These are phyloP conservation scores for Drosophila histrio DNA, from an alignment of 2,888 invertebrate genomes.

Conservation along the genomic window DNA sequence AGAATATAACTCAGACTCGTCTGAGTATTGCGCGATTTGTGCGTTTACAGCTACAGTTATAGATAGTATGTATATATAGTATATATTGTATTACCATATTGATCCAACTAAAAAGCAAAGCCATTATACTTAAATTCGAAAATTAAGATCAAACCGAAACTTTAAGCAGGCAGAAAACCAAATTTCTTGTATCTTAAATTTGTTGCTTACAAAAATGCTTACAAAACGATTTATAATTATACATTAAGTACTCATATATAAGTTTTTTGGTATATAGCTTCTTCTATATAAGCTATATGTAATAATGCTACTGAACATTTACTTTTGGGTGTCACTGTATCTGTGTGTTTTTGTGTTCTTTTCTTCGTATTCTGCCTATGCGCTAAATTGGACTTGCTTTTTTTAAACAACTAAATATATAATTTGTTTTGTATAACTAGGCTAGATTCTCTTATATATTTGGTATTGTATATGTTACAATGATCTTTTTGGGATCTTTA, in stretches of 20 bases:
- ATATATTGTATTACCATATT: neutral
- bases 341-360: slow-evolving; percentile 17
- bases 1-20: slow-evolving; percentile 27
- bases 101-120: slow-evolving; percentile 23
- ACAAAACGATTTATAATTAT: slow-evolving; percentile 47
- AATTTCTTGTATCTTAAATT: neutral
- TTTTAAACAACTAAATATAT: slow-evolving; percentile 45
- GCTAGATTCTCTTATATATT: slow-evolving; percentile 59
- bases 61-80: slow-evolving; percentile 1
- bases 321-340: slow-evolving; percentile 10
- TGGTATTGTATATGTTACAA: slow-evolving; percentile 75
- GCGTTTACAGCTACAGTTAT: slow-evolving; percentile 31
- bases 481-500: slow-evolving; percentile 68
- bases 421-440: slow-evolving; percentile 66
- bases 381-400: slow-evolving; percentile 52
- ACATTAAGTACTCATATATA: slow-evolving; percentile 9
- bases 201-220: slow-evolving; percentile 49
- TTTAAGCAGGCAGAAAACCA: slow-evolving; percentile 12
- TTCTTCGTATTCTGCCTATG: slow-evolving; percentile 20
- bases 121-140: neutral
- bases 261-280: neutral
- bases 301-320: slow-evolving; percentile 40
- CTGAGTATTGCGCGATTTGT: slow-evolving; percentile 41
- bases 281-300: slow-evolving; percentile 27
- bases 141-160: slow-evolving; percentile 17